Conservation (phyloP, 2,888 invertebrate genomes). For the Drosophila setosimentum region DNA sequence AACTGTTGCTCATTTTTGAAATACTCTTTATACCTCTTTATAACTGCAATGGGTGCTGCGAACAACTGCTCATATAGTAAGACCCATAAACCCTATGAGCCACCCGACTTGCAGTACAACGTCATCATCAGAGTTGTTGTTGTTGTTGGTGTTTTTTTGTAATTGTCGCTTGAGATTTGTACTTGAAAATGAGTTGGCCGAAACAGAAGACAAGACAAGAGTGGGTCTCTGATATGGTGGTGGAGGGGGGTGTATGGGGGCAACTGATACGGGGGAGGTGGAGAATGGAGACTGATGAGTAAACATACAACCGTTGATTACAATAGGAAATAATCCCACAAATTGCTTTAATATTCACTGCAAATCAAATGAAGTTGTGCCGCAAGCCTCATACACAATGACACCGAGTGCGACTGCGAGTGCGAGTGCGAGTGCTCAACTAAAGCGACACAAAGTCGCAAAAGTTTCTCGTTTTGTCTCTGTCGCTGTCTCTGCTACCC, state of each 20-base stretch:
- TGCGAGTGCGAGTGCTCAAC: constrained; percentile 30
- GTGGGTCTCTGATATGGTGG: constrained; percentile 8
- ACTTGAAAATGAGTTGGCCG: constrained; percentile 75
- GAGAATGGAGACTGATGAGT: constrained; percentile 58
- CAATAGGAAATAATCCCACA: constrained; percentile 82
- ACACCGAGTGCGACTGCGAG: not conserved
- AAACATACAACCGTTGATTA: constrained; percentile 72
- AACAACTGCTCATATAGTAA: constrained; percentile 15
- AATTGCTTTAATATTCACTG: constrained; percentile 82
- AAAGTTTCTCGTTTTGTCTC: constrained; percentile 55
- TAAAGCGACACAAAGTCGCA: constrained; percentile 68
- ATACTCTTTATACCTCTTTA: not conserved
- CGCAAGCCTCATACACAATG: constrained; percentile 42
- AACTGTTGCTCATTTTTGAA: not conserved
- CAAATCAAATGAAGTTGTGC: constrained; percentile 81
- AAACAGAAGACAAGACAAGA: constrained; percentile 21
- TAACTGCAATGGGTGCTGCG: not conserved
- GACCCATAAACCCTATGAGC: constrained; percentile 32
- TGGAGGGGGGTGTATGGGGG: not conserved
- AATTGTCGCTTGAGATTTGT: constrained; percentile 56
- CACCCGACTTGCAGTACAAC: constrained; percentile 26
- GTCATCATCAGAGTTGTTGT: constrained; percentile 32
- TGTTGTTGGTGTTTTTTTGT: constrained; percentile 14
- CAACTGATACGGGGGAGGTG: constrained; percentile 33
- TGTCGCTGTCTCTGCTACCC: not conserved